Conservation (phyloP, 2,113 vertebrate species). For the Phaethornis superciliosus region DNA sequence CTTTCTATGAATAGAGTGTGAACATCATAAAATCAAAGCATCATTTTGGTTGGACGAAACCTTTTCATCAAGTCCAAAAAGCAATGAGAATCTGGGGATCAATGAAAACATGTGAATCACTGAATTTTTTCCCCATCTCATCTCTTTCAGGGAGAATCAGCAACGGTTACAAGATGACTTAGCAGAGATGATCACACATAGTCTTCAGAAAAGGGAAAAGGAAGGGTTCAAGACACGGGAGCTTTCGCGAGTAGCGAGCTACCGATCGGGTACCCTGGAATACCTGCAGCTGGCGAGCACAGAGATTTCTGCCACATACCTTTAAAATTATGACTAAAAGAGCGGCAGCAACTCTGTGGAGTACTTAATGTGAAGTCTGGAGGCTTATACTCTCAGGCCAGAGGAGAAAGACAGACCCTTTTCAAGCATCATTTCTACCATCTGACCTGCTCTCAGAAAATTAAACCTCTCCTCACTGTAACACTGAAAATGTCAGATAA, state of each 20-base stretch:
- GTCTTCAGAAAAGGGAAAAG: slow-evolving; percentile 79
- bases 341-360: neutral
- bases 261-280: slow-evolving; percentile 79
- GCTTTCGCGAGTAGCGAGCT: slow-evolving; percentile 69
- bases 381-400: neutral
- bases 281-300: slow-evolving; percentile 89
- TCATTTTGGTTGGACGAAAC: neutral
- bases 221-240: slow-evolving; percentile 69
- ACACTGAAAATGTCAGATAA: neutral
- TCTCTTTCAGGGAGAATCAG: slow-evolving; percentile 88
- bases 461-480: neutral
- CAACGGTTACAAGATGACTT: slow-evolving; percentile 92
- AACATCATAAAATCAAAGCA: neutral
- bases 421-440: neutral
- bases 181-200: slow-evolving; percentile 87
- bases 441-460: neutral
- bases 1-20: neutral
- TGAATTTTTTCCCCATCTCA: neutral
- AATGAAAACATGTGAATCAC: neutral
- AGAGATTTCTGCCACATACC: slow-evolving; percentile 79
- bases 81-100: neutral
- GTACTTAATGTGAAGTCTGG: neutral
- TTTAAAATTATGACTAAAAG: slow-evolving; percentile 72
- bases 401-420: neutral
- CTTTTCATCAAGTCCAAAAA: neutral